Conservation (phyloP, 23 tunicate genomes). For the Diplosoma virens region DNA sequence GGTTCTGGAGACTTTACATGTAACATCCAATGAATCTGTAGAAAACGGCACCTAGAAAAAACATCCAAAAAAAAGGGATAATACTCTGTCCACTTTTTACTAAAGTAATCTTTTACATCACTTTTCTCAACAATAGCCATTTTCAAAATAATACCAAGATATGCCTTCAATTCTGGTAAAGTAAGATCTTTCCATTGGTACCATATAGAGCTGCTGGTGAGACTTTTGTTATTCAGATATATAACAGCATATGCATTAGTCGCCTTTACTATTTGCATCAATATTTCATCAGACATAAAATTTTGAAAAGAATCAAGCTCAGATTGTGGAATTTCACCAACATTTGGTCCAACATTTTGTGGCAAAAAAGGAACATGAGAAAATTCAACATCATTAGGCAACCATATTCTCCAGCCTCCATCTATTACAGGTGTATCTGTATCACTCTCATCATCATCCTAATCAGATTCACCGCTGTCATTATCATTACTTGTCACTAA, state of each 20-base stretch:
- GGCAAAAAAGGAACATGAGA: not conserved
- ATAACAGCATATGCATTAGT: slow-evolving; percentile 39
- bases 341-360: not conserved
- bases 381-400: slow-evolving; percentile 3
- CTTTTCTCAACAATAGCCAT: slow-evolving; percentile 13
- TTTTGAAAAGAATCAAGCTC: slow-evolving; percentile 4
- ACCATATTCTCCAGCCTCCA: slow-evolving; percentile 21
- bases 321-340: not conserved
- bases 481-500: not conserved
- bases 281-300: slow-evolving; percentile 23
- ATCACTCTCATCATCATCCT: not conserved
- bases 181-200: slow-evolving; percentile 30
- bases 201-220: slow-evolving; percentile 20
- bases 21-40: slow-evolving; percentile 30
- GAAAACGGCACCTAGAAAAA: slow-evolving; percentile 12
- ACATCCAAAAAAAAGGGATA: slow-evolving; percentile 29
- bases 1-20: slow-evolving; percentile 24
- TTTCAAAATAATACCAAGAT: slow-evolving; percentile 23
- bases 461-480: not conserved
- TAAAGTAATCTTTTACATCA: slow-evolving; percentile 17
- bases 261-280: slow-evolving; percentile 22
- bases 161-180: slow-evolving; percentile 22
- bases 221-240: not conserved
- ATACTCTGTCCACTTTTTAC: not conserved
- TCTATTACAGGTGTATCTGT: not conserved